Conservation (phyloP, 64 coral and sea anemone species). For the Acropora tenuis region DNA sequence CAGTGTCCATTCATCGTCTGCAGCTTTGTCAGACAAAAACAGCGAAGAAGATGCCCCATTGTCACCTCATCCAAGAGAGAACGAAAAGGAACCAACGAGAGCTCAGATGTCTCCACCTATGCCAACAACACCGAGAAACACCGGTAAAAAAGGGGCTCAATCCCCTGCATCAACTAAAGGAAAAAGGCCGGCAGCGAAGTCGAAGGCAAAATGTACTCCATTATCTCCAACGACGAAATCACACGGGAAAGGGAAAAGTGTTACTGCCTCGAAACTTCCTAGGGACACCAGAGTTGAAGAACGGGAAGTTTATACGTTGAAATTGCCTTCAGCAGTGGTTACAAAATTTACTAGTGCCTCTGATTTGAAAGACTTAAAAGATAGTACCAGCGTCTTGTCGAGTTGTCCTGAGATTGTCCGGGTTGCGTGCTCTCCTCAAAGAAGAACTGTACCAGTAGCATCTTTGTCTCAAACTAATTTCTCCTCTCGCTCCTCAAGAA, state of each 20-base stretch:
- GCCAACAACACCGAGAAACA: not conserved
- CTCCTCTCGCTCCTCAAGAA: slow-evolving; percentile 39
- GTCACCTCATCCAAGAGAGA: not conserved
- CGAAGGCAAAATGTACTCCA: no score
- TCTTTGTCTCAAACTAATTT: not conserved
- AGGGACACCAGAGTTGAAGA: not conserved
- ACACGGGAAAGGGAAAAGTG: not conserved
- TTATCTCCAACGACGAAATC: not conserved
- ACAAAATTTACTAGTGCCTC: slow-evolving; percentile 33
- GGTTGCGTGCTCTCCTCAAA: not conserved
- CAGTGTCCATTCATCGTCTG: not conserved
- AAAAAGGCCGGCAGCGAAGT: not conserved
- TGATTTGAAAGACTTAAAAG: not conserved
- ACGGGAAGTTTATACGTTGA: slow-evolving; percentile 27
- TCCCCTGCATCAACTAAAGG: not conserved
- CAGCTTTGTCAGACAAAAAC: not conserved
- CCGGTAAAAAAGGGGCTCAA: not conserved
- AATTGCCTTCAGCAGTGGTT: not conserved
- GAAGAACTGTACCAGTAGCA: slow-evolving; percentile 1
- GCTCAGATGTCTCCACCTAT: not conserved
- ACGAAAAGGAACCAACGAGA: not conserved
- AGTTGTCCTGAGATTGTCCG: not conserved
- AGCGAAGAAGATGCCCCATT: not conserved
- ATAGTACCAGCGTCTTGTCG: not conserved
- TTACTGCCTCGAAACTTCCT: not conserved